Evolutionary conservation across 2,888 invertebrate species (phyloP).

Genomic region (Volucella bombylans): DNA sequence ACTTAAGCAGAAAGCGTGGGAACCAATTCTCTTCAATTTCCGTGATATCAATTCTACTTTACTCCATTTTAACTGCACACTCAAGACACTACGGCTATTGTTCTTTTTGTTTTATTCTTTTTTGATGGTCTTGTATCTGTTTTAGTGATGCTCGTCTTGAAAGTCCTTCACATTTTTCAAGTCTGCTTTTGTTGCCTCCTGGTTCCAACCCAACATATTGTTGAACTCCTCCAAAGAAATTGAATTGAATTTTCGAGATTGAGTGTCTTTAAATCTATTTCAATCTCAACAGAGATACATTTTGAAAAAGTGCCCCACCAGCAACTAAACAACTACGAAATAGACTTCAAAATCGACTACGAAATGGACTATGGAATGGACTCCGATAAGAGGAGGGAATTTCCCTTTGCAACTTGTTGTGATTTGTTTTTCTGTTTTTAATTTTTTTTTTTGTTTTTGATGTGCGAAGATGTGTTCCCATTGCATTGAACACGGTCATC

Average conservation of each 20-base stretch:
- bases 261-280: constrained; percentile 69
- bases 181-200: constrained; percentile 20
- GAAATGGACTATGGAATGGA: constrained; percentile 54
- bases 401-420: constrained; percentile 66
- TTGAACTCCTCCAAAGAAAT: constrained; percentile 36
- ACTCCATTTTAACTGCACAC: constrained; percentile 25
- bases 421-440: constrained; percentile 53
- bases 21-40: constrained; percentile 61
- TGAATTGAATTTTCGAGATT: constrained; percentile 57
- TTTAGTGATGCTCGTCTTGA: constrained; percentile 11
- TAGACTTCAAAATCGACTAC: not conserved
- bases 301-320: not conserved
- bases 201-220: too few relatives aligned
- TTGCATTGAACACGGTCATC: constrained; percentile 72
- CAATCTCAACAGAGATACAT: constrained; percentile 59
- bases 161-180: constrained; percentile 67
- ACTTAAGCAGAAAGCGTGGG: constrained; percentile 58
- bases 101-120: constrained; percentile 13
- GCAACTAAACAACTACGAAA: not conserved
- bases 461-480: constrained; percentile 63
- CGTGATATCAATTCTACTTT: constrained; percentile 48
- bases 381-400: constrained; percentile 35
- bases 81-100: constrained; percentile 38
- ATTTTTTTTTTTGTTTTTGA: constrained; percentile 23
- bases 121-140: constrained; percentile 9